Evolutionary conservation across 2,888 invertebrate species (phyloP), one percentile per base, ranked within the genome.

Genomic region (Platerodrilus igneus): DNA sequence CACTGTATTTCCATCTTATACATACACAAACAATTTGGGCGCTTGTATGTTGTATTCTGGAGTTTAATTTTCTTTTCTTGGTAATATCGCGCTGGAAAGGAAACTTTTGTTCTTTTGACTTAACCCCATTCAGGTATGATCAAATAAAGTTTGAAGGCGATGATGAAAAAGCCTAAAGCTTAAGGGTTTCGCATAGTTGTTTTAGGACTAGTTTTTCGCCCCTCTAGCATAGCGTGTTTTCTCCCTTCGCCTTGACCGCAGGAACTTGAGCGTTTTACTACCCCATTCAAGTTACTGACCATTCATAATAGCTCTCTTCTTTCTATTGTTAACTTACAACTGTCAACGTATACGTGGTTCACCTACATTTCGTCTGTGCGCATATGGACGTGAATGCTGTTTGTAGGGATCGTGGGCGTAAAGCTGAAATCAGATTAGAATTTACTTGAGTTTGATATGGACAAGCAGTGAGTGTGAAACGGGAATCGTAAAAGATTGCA

Each of bases 271-370:
- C 47, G 49, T 41, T 51, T 51, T 51, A 51, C 51, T 48, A 49
- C 51, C 51, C 51, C 51, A 51, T 51, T 51, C 49, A 51, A 45
- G 44, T 41, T 45, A 49, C 49, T 51, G 51, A 48, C 51, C 49
- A 49, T 51, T 51, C 49, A 51, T 45, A 47, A 47, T 47, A 45
- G 44, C 40, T 42, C 41, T 38, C 41, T 33, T 36, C 36, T 39
- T 34, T 45, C 45, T 45, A 45, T 45, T 45, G 45, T 45, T 35
- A 35, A 31, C 35, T 30, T 45, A 45, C 45, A 41, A 45, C 41
- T 37, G 45, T 40, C 45, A 38, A 37, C 37, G 39, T 40, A n/a
- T n/a, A 45, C 36, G 41, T 37, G 40, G 28, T 44, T 44, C 44
- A 39, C 44, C 44, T 44, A 44, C 19, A 36, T 44, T 43, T 28